Evolutionary conservation across 2,797 vertebrate species (phyloP).

Genomic region (Cichlasoma orientale): DNA sequence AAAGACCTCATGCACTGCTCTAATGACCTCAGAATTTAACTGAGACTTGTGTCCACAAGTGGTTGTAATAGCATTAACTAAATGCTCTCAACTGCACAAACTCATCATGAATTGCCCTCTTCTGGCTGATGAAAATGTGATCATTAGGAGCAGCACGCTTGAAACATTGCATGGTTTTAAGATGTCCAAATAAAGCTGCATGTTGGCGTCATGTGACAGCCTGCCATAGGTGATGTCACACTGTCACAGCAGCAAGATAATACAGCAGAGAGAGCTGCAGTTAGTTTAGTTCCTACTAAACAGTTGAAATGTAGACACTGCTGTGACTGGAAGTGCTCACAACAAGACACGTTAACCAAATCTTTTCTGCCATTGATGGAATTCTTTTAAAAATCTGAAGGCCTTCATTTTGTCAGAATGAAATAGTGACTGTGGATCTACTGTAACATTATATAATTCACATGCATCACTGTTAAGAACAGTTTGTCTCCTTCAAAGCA

Average conservation of each 20-base stretch:
- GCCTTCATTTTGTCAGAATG: too few species aligned
- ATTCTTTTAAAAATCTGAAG: background rate
- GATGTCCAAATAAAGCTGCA: background rate
- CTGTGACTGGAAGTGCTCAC: background rate
- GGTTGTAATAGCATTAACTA: too few species aligned
- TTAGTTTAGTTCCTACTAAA: background rate
- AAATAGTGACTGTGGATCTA: background rate
- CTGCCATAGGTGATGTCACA: fast-evolving
- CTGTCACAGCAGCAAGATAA: background rate
- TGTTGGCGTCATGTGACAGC: background rate
- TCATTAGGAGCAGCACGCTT: background rate
- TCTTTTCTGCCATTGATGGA: too few species aligned
- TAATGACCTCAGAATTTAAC: too few species aligned
- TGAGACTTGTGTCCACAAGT: too few species aligned
- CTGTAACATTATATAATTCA: background rate
- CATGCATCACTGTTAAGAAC: background rate
- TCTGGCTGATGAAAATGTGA: background rate
- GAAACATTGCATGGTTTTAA: background rate
- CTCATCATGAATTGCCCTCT: too few species aligned
- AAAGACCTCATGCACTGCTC: background rate
- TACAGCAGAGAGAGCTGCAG: background rate
- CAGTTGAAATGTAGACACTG: background rate
- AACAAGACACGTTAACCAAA: fast-evolving
- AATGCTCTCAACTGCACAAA: too few species aligned
- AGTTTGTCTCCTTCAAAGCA: background rate